Evolutionary conservation across 2,113 vertebrate species (phyloP), one percentile per base, ranked within the genome.

Genomic region (Microcebus griseorufus): DNA sequence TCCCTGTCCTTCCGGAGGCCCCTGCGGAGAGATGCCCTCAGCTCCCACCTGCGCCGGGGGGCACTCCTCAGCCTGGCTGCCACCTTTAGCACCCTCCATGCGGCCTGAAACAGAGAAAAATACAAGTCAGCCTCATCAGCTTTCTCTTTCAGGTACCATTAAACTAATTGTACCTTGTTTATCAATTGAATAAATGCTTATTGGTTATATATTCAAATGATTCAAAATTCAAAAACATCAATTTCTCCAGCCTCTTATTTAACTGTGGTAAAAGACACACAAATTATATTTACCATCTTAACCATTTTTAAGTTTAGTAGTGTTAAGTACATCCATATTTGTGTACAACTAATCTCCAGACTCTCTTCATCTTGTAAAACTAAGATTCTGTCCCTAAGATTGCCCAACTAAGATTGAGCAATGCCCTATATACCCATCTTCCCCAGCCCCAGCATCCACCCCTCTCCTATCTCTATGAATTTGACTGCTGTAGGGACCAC

Each of bases 81-180:
- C 55, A 39, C 98, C 90, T 51, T 75, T 55, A 27, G 92, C 97
- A 22, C 87, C 96, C 86, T 99, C 99, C 99, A 99, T 99, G 81
- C 53, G 45, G 18, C 97, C 99, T 93, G 92, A 64, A 39, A 90
- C 7, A 9, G 1, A 97, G 67, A 84, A 95, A 95, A 6, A 92
- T 1, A 32, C 4, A 4, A 29, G 64, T 86, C 78, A 76, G n/a
- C 42, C 91, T 65, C 53, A 60, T 17, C 58, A 42, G 34, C 39
- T 18, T n/a, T 27, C 5, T 0, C 27, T 7, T 51, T 48, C 23
- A 0, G 48, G 4, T 5, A 37, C 1, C 53, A 27, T 6, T 0
- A n/a, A 34, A 3, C 42, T n/a, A 48, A 7, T 2, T 45, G 34
- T 4, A 20, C 37, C 55, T 64, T 62, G 23, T 34, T 23, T 32